Conservation (phyloP, 1,140 invertebrate species). For the Muscidifurax raptorellus region DNA sequence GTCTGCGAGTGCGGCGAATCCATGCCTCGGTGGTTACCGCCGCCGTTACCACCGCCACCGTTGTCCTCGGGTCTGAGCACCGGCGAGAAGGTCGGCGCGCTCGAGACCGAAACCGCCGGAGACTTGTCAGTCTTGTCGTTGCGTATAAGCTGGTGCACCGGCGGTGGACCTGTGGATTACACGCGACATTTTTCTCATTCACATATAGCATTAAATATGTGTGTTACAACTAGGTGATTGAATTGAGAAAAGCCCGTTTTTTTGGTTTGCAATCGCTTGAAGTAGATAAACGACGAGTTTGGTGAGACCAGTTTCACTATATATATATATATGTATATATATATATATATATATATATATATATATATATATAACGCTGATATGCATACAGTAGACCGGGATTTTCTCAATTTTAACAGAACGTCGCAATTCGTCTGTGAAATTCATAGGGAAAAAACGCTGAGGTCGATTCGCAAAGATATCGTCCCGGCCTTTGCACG, state of each 20-base stretch:
- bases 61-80: conserved; percentile 72
- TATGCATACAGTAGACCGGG: no score
- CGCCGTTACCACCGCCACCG: not conserved
- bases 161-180: conserved; percentile 68
- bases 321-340: no score
- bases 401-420: not conserved
- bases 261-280: no score
- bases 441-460: not conserved
- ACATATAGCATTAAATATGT: no score
- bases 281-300: not conserved
- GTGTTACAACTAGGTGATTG: no score
- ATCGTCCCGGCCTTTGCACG: conserved; percentile 20
- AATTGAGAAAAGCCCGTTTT: not conserved
- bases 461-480: conserved; percentile 32
- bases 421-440: not conserved
- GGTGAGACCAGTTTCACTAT: not conserved
- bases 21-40: conserved; percentile 69
- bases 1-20: conserved; percentile 75
- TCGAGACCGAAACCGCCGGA: conserved; percentile 73
- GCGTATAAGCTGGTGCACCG: conserved; percentile 74
- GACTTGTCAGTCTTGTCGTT: conserved; percentile 76
- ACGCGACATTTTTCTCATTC: not conserved
- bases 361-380: no score
- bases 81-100: conserved; percentile 72
- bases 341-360: no score